Conservation (phyloP, 2,888 invertebrate species). For the Leucoma salicis region DNA sequence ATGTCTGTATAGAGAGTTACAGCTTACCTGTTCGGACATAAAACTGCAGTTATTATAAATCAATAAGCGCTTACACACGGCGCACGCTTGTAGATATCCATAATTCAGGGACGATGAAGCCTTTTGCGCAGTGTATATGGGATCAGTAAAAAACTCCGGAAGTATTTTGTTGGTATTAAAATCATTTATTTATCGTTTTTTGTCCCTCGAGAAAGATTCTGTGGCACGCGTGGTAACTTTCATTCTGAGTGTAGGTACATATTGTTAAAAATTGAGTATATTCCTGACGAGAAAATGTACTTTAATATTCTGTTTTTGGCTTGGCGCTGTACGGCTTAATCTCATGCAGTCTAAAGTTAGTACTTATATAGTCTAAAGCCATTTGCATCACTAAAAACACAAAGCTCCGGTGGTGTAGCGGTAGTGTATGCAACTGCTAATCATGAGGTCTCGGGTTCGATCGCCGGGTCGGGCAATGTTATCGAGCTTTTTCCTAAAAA, state of each 20-base stretch:
- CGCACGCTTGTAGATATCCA: slow-evolving; percentile 31
- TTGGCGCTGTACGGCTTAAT: background rate
- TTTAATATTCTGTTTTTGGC: background rate
- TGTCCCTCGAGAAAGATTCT: slow-evolving; percentile 39
- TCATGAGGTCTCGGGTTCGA: too few species aligned
- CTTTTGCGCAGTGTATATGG: slow-evolving; percentile 27
- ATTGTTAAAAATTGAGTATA: background rate
- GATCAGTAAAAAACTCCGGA: slow-evolving; percentile 31
- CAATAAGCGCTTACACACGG: slow-evolving; percentile 32
- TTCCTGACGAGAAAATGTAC: background rate
- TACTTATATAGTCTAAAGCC: too few species aligned
- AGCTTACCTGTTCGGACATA: slow-evolving; percentile 30
- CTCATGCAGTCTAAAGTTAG: too few species aligned
- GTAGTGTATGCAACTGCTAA: too few species aligned
- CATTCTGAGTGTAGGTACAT: background rate
- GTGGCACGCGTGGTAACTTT: slow-evolving; percentile 18
- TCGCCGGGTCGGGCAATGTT: too few species aligned
- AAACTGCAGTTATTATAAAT: slow-evolving; percentile 48
- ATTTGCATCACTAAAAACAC: too few species aligned
- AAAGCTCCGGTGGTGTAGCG: too few species aligned
- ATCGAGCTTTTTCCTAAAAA: too few species aligned
- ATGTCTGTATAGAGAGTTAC: slow-evolving; percentile 26
- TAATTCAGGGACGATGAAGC: slow-evolving; percentile 54
- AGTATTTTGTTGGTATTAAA: slow-evolving; percentile 36
- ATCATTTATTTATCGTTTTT: slow-evolving; percentile 47